These are phyloP conservation scores for Zaprionus kolodkinae DNA, from an alignment of 1,140 invertebrate species.

Conservation along the genomic window DNA sequence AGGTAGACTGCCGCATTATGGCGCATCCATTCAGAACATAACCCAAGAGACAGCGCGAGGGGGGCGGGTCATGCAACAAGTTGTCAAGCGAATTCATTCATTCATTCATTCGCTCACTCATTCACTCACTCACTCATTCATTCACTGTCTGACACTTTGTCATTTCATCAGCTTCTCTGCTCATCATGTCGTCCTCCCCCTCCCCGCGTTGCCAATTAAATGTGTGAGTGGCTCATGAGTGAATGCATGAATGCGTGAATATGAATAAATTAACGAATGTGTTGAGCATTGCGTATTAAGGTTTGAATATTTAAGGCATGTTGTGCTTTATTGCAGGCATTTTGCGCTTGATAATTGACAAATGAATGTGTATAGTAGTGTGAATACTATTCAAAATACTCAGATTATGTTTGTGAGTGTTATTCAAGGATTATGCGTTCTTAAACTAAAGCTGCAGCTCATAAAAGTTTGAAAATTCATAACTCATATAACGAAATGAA, in stretches of 20 bases:
- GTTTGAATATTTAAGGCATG: background rate
- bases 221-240: slow-evolving; percentile 12
- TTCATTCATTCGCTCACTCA: slow-evolving; percentile 12
- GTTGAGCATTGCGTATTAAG: background rate
- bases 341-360: background rate
- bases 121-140: slow-evolving; percentile 15
- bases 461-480: too few species aligned
- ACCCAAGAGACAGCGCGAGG: background rate
- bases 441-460: too few species aligned
- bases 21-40: slow-evolving; percentile 30
- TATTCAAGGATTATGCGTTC: too few species aligned
- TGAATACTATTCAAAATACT: background rate
- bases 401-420: too few species aligned
- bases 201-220: background rate
- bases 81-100: slow-evolving; percentile 27
- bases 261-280: background rate
- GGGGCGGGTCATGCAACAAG: slow-evolving; percentile 31
- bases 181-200: background rate
- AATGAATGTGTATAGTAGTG: background rate
- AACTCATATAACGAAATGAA: background rate
- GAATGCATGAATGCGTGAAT: slow-evolving; percentile 6
- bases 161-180: background rate
- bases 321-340: background rate
- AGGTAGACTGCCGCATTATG: slow-evolving; percentile 1
- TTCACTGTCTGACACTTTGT: slow-evolving; percentile 1